Evolutionary conservation across 1,140 invertebrate species (phyloP).

Genomic region (Drosophila lacertosa): DNA sequence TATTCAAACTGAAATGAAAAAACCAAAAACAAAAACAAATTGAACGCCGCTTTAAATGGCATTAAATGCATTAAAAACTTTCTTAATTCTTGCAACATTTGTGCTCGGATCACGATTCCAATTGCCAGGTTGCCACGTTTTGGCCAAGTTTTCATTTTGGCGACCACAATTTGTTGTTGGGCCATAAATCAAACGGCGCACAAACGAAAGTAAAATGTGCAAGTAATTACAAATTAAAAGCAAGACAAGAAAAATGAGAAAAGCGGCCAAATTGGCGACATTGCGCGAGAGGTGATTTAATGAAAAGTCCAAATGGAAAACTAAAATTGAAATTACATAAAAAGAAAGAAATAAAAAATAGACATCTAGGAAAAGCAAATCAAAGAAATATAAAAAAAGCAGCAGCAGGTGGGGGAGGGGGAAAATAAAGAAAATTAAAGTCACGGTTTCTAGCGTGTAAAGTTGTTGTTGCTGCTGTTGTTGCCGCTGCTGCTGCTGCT

Average conservation of each 20-base stretch:
- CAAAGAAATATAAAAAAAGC: slow-evolving; percentile 48
- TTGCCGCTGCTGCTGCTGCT: slow-evolving; percentile 59
- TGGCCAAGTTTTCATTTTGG: slow-evolving; percentile 51
- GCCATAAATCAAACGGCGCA: slow-evolving; percentile 72
- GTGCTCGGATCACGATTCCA: slow-evolving; percentile 71
- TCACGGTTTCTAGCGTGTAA: slow-evolving; percentile 80
- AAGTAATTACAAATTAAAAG: slow-evolving; percentile 79
- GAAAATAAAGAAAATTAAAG: slow-evolving; percentile 74
- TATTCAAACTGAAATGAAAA: too few relatives aligned
- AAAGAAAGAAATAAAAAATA: slow-evolving; percentile 44
- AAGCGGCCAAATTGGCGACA: slow-evolving; percentile 62
- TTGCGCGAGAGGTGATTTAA: slow-evolving; percentile 70
- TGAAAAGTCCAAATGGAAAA: slow-evolving; percentile 74
- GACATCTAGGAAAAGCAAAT: slow-evolving; percentile 62
- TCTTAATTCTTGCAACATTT: slow-evolving; percentile 48
- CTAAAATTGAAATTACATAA: slow-evolving; percentile 78
- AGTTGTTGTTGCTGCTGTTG: slow-evolving; percentile 67
- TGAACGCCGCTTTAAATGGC: slow-evolving; percentile 1
- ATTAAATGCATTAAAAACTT: slow-evolving; percentile 19
- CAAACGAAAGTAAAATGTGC: slow-evolving; percentile 78
- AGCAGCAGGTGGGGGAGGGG: slow-evolving; percentile 6
- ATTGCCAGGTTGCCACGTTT: slow-evolving; percentile 64
- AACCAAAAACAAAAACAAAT: too few relatives aligned
- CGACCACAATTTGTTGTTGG: slow-evolving; percentile 48
- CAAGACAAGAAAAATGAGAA: slow-evolving; percentile 32